Base-by-base conservation (phyloP, 2,113 vertebrate species). In the Eclectus roratus region DNA sequence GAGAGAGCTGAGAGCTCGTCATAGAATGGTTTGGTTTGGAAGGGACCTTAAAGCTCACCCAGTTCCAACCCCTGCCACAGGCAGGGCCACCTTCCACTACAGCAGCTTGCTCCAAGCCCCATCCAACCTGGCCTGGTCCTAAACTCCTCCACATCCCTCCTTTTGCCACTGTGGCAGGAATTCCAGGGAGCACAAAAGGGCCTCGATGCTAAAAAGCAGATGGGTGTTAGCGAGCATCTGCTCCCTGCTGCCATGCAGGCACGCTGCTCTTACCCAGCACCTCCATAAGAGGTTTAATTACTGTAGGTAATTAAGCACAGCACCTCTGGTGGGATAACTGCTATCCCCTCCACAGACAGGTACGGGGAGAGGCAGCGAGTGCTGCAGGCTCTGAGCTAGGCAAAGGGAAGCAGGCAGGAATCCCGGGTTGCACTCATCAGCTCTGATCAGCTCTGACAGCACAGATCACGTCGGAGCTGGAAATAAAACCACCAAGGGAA, bases 221-320 rank as follows among this genome's bases (percentile, higher is more conserved):
- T 73, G 89, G 93, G 70, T 25, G 65, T 7, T 1, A 5, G 39
- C 0, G 7, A 95, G 83, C 92, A 93, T 50, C 95, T 95, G 91
- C 84, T 95, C 83, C 73, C 86, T 20, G 76, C 80, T 47, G 17
- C 60, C 68, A 0, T 25, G 0, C 43, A 2, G 92, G 44, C 56
- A 90, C 4, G 1, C 76, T 39, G 93, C 91, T 91, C 84, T 56
- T 14, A 35, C 3, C 85, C 6, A 5, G 46, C 86, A 91, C 93
- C 84, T 91, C 91, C 84, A 1, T 6, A 13, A 84, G 49, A 80
- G 93, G 53, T 9, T 88, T 92, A 96, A 92, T 96, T 95, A 89
- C 49, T 9, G 4, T 2, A 35, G 46, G 44, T 70, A 95, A 97
- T 96, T 95, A 96, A 88, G 91, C 78, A 49, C 89, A 21, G 91